Conservation (phyloP, 2,888 invertebrate genomes). For the Ochropleura plecta region DNA sequence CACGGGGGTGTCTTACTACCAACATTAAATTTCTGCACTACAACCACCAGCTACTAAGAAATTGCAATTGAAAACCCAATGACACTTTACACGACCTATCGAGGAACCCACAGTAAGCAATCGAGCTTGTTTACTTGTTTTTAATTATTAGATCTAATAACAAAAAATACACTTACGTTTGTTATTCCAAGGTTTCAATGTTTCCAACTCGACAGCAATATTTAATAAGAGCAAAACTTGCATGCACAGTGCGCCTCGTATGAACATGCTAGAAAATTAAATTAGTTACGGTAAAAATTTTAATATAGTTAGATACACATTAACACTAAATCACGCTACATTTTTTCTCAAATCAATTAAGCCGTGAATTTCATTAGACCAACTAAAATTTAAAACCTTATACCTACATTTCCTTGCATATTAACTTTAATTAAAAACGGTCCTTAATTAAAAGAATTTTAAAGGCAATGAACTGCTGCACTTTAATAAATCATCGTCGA, state of each 20-base stretch:
- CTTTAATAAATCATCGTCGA: slow-evolving; percentile 33
- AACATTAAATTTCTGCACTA: not conserved
- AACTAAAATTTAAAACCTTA: slow-evolving; percentile 13
- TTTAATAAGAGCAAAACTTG: slow-evolving; percentile 74
- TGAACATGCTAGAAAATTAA: slow-evolving; percentile 75
- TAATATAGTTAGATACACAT: slow-evolving; percentile 23
- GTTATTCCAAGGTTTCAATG: slow-evolving; percentile 74
- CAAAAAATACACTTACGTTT: slow-evolving; percentile 77
- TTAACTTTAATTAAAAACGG: slow-evolving; percentile 15
- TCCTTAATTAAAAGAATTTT: slow-evolving; percentile 10
- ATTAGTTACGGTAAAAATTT: slow-evolving; percentile 49
- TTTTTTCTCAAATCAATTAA: slow-evolving; percentile 50
- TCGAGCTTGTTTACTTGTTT: not conserved
- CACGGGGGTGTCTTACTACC: not conserved
- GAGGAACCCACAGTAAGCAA: not conserved
- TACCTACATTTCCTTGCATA: not conserved
- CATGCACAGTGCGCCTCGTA: slow-evolving; percentile 70
- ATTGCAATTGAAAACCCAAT: not conserved
- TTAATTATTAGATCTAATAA: not conserved
- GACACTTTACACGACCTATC: not conserved
- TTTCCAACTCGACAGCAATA: slow-evolving; percentile 71
- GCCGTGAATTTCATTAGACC: slow-evolving; percentile 50
- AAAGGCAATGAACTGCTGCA: slow-evolving; percentile 31
- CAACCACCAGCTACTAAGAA: not conserved
- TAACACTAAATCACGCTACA: slow-evolving; percentile 31